Evolutionary conservation across 2,888 invertebrate genomes (phyloP).

Genomic region (Brachylomia viminalis): DNA sequence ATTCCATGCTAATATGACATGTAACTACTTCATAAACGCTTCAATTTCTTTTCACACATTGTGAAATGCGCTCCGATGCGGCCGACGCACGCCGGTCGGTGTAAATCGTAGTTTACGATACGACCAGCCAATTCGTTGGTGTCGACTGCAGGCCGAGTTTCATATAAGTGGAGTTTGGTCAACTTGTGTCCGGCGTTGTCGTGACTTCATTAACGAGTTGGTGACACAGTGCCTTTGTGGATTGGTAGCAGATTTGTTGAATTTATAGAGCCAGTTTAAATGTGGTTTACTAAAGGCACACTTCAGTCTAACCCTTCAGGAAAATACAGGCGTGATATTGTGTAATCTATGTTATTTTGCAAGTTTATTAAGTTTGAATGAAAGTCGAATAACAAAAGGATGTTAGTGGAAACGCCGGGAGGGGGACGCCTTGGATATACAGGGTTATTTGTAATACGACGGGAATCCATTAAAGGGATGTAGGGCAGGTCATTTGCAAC

Average conservation of each 20-base stretch:
- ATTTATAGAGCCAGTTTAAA: neutral
- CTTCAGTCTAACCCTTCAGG: neutral
- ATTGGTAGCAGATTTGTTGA: constrained; percentile 11
- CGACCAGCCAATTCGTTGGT: constrained; percentile 40
- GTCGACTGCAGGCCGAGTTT: constrained; percentile 37
- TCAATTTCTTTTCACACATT: neutral
- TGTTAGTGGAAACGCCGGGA: neutral
- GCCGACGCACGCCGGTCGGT: neutral
- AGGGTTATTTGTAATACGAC: too few relatives aligned
- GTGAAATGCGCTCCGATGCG: neutral
- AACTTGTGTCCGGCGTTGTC: constrained; percentile 36
- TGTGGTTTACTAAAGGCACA: neutral
- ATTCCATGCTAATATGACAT: too few relatives aligned
- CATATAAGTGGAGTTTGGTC: constrained; percentile 55
- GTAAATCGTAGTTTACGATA: neutral
- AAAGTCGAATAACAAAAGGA: neutral
- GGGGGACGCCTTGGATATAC: too few relatives aligned
- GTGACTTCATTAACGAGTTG: constrained; percentile 47
- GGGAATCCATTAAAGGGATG: too few relatives aligned
- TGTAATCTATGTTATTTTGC: neutral
- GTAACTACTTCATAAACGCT: neutral
- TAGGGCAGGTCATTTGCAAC: too few relatives aligned
- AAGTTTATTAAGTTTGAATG: neutral
- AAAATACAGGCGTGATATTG: neutral
- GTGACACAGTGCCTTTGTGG: constrained; percentile 35